Evolutionary conservation across 2,888 invertebrate species (phyloP), one percentile per base, ranked within the genome.

Genomic region (Hydroisotoma schaefferi): DNA sequence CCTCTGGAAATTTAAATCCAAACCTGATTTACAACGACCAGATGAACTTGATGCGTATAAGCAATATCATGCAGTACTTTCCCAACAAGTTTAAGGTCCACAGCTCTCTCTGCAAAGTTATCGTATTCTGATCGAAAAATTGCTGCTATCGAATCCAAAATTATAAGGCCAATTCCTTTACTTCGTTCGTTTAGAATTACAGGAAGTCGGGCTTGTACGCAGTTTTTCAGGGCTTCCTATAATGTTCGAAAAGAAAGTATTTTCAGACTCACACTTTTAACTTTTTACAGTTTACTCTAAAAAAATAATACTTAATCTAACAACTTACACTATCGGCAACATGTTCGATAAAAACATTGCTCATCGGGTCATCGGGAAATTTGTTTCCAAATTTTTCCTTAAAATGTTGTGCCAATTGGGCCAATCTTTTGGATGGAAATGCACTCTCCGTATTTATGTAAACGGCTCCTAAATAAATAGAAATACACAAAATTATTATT

Each of bases 361-460:
- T 83, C 68, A 70, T 68, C 2, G 66, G 66, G 47, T 59, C 46
- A 8, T 57, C 47, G 15, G 55, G 51, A 5, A 63, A 37, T 2
- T 43, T 10, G 6, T 43, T 10, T 33, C 51, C 44, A 61, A 52
- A 68, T 25, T 61, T 63, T 1, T 10, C 2, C 23, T 53, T 38
- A 28, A 72, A 67, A 53, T 62, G 44, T 20, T 25, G 10, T 1
- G 52, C 23, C 28, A 72, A 15, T 57, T 71, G 65, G 2, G 49
- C 76, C 15, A 88, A 76, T 38, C 89, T 79, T 73, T 82, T 83
- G 0, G 83, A 82, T n/a, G 88, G 87, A 76, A 88, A 90, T 53
- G 79, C 76, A 75, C 86, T 85, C 79, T 90, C 90, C 1, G 90
- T 90, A 73, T 85, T 86, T 70, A 90, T 85, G 73, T 87, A 90